Evolutionary conservation across 2,113 vertebrate genomes (phyloP).

Genomic region (Bagarius yarrelli): DNA sequence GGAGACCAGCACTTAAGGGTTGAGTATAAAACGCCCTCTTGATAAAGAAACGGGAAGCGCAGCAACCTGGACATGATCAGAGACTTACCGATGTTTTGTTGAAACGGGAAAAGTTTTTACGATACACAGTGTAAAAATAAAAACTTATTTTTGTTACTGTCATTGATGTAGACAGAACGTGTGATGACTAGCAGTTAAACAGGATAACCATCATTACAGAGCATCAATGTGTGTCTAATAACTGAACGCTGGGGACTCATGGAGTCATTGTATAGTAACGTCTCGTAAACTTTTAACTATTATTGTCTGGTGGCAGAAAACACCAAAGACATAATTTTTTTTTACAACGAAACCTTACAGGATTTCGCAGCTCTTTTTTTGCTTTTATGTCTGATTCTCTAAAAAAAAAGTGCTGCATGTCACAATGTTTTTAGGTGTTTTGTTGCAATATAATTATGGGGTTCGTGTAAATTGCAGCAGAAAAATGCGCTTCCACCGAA

Average conservation of each 20-base stretch:
- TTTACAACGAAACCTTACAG: no score
- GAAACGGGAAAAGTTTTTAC: background rate
- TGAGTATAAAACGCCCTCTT: background rate
- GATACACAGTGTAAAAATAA: constrained; percentile 1
- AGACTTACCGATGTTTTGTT: background rate
- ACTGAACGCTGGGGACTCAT: background rate
- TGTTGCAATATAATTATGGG: no score
- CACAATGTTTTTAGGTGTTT: no score
- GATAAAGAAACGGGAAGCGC: background rate
- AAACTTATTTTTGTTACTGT: background rate
- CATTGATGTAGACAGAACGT: background rate
- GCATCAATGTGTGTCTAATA: background rate
- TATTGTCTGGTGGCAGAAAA: no score
- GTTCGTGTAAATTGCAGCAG: no score
- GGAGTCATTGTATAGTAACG: background rate
- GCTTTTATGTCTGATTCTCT: no score
- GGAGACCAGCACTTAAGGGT: constrained; percentile 76
- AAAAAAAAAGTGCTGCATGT: no score
- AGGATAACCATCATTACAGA: background rate
- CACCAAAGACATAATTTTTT: no score
- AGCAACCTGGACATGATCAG: background rate
- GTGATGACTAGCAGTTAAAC: constrained; percentile 6
- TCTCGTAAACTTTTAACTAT: no score
- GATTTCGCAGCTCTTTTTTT: no score
- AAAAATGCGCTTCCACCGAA: no score